phyloP scores from a whole-genome alignment of 2,888 invertebrate species.

The Lepidochitona cinerea region DNA sequence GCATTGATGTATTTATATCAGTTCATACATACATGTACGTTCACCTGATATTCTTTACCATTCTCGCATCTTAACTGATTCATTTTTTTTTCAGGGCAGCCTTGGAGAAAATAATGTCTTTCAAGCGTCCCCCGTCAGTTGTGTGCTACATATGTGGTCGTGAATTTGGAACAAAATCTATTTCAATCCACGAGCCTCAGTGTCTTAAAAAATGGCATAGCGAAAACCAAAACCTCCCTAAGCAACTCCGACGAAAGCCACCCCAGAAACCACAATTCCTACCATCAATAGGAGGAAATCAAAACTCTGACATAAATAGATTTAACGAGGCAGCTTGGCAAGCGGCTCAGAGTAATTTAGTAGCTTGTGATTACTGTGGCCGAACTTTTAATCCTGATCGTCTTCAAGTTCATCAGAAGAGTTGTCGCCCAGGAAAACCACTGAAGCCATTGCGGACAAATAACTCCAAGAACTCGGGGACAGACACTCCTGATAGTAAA shows the following conservation, averaged over 20 bases:
- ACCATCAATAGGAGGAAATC: conserved; percentile 46
- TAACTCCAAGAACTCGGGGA: neutral
- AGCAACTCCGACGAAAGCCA: conserved; percentile 73
- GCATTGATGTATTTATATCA: too few species aligned
- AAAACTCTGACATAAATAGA: conserved; percentile 31
- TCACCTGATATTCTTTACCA: too few species aligned
- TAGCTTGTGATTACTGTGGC: conserved; percentile 76
- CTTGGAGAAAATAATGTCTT: neutral
- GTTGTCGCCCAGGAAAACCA: conserved; percentile 70
- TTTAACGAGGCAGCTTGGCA: conserved; percentile 75
- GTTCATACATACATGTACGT: too few species aligned
- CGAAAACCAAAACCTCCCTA: conserved; percentile 76
- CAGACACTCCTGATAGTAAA: neutral
- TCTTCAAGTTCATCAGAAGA: conserved; percentile 76
- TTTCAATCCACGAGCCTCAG: conserved; percentile 79
- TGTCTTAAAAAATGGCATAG: conserved; percentile 78
- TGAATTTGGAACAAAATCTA: conserved; percentile 77
- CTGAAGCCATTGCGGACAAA: neutral
- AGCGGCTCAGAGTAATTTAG: conserved; percentile 75
- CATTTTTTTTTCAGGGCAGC: neutral
- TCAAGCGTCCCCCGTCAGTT: conserved; percentile 63
- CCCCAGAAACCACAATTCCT: conserved; percentile 76
- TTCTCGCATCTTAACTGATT: too few species aligned
- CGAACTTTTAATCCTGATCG: conserved; percentile 80
- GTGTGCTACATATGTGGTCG: conserved; percentile 79